Evolutionary conservation across 2,888 invertebrate genomes (phyloP).

Genomic region (Drosophila acutilabella): DNA sequence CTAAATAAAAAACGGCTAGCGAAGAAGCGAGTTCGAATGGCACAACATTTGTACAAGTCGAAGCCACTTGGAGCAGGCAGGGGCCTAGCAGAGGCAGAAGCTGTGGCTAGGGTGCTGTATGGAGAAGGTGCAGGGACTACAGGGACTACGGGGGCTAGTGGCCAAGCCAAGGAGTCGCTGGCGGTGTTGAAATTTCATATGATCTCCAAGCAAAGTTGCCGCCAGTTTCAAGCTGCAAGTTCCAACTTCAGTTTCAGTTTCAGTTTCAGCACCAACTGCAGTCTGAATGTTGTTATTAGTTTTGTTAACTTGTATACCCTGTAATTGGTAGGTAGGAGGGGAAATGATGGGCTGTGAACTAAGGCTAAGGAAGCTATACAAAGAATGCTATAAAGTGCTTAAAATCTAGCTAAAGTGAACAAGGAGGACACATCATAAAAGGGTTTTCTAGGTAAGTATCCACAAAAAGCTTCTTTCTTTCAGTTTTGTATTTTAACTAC

Average conservation of each 20-base stretch:
- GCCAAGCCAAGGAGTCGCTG: too few species aligned
- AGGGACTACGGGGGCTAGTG: background rate
- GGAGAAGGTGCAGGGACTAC: too few species aligned
- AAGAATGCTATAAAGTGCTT: too few species aligned
- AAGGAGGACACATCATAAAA: too few species aligned
- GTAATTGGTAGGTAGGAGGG: background rate
- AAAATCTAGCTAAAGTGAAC: too few species aligned
- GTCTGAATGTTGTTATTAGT: conserved; percentile 58
- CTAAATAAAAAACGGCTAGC: conserved; percentile 33
- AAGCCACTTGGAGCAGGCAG: conserved; percentile 1
- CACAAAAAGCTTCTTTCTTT: too few species aligned
- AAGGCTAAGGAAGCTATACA: background rate
- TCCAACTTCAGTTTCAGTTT: conserved; percentile 12
- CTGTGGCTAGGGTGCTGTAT: too few species aligned
- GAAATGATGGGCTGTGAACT: background rate
- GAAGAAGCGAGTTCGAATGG: conserved; percentile 65
- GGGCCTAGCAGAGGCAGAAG: background rate
- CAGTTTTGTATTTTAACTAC: too few species aligned
- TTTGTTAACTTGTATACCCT: conserved; percentile 47
- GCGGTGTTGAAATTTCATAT: conserved; percentile 65
- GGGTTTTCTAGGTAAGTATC: too few species aligned
- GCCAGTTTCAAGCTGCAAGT: conserved; percentile 12
- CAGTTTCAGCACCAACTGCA: conserved; percentile 9
- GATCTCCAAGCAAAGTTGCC: conserved; percentile 34
- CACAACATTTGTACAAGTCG: conserved; percentile 70